Evolutionary conservation across 2,797 vertebrate genomes (phyloP), one percentile per base, ranked within the genome.

Genomic region (Cuculus canorus): DNA sequence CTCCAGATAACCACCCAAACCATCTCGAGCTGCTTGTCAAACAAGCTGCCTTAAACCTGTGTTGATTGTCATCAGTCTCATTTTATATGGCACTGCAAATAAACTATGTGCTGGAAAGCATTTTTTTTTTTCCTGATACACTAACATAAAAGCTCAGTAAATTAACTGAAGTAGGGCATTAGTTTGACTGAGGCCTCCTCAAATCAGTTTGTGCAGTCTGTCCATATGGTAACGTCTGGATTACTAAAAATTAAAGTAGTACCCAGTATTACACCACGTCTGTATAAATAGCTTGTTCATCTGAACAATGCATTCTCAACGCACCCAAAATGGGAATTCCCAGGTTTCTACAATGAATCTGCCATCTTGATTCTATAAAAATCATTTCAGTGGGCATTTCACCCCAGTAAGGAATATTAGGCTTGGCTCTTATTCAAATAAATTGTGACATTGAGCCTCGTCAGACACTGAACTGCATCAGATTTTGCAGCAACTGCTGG

Each of bases 221-320:
- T 91, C 92, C 92, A 92, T 93, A 93, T 85, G 96, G 91, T 86
- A 86, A 86, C 5, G 56, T 85, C 91, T 95, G 88, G 94, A 95
- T 95, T 94, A 95, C 53, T 32, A 52, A 71, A 92, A 93, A 96
- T 97, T 96, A 96, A 95, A 87, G 48, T 65, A 65, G 41, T 45
- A 73, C 53, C 77, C 71, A 84, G 73, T 39, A 85, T 93, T 87
- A 88, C 5, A 75, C 86, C 85, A 70, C 86, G 87, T 66, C 83
- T 75, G 30, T 48, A 33, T 73, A 81, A 90, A 92, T 57, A 76
- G 57, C 81, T 86, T 88, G 50, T 75, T 86, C 93, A 72, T 78
- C 41, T 37, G 35, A 91, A 91, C 56, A 88, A 52, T 0, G 1
- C 43, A 11, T 93, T 88, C 88, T 84, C 76, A 82, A 43, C 61